Conservation (phyloP, 1,140 invertebrate species). For the Diorhabda carinulata region DNA sequence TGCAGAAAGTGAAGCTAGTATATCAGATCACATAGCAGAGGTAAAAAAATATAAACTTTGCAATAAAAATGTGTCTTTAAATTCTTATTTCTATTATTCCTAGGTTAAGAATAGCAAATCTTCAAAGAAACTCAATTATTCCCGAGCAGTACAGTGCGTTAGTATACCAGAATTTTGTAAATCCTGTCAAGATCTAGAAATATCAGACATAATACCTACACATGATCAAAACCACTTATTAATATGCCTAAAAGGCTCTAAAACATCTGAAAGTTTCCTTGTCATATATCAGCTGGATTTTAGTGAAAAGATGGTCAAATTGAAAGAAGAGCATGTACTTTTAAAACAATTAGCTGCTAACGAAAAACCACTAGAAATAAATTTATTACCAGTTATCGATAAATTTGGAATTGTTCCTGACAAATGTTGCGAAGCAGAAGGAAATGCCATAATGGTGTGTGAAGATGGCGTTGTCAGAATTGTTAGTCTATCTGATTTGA, state of each 20-base stretch:
- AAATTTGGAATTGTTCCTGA: slow-evolving; percentile 40
- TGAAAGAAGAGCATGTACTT: slow-evolving; percentile 59
- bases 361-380: slow-evolving; percentile 65
- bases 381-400: slow-evolving; percentile 59
- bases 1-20: slow-evolving; percentile 34
- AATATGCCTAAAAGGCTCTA: slow-evolving; percentile 54
- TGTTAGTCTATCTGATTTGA: slow-evolving; percentile 61
- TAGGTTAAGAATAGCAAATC: slow-evolving; percentile 38
- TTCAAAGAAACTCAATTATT: slow-evolving; percentile 43
- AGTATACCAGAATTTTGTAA: slow-evolving; percentile 50
- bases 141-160: slow-evolving; percentile 52
- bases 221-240: slow-evolving; percentile 63
- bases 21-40: slow-evolving; percentile 46
- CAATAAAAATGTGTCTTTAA: too few species aligned
- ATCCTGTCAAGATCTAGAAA: slow-evolving; percentile 50
- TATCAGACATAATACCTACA: slow-evolving; percentile 59
- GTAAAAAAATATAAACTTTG: background rate
- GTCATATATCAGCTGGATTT: slow-evolving; percentile 60
- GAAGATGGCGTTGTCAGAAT: slow-evolving; percentile 66
- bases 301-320: slow-evolving; percentile 52
- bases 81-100: background rate
- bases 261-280: slow-evolving; percentile 45
- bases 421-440: slow-evolving; percentile 35
- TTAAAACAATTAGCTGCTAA: slow-evolving; percentile 58
- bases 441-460: slow-evolving; percentile 58